Conservation (phyloP, 2,888 invertebrate species). For the Aradus depressus region DNA sequence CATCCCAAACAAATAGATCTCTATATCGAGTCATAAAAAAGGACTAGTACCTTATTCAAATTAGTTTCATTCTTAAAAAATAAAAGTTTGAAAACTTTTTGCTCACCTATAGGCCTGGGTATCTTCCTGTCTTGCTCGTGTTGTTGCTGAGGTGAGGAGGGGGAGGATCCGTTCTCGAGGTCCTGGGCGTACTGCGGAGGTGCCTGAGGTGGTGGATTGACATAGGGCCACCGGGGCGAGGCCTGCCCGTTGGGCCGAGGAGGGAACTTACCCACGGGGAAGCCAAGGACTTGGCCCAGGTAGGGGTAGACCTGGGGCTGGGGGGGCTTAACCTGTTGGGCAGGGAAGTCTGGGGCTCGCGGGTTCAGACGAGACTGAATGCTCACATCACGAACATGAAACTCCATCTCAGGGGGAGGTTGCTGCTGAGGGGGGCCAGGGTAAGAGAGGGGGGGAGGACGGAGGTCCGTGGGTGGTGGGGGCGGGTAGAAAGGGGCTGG, state of each 20-base stretch:
- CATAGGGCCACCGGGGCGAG: slow-evolving; percentile 8
- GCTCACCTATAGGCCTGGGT: slow-evolving; percentile 33
- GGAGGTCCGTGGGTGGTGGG: slow-evolving; percentile 11
- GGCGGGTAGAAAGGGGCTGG: slow-evolving; percentile 30
- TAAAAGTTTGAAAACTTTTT: no score
- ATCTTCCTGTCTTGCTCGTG: slow-evolving; percentile 35
- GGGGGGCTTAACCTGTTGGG: slow-evolving; percentile 37
- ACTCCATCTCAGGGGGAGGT: slow-evolving; percentile 32
- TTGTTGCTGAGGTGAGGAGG: slow-evolving; percentile 26
- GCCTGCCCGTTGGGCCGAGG: slow-evolving; percentile 31
- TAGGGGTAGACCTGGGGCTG: slow-evolving; percentile 22
- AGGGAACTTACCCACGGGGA: slow-evolving; percentile 36
- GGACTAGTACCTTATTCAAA: not conserved
- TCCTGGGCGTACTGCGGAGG: slow-evolving; percentile 40
- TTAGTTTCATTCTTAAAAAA: no score
- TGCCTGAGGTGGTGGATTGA: slow-evolving; percentile 19
- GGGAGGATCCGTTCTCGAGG: slow-evolving; percentile 31
- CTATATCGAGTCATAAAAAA: not conserved
- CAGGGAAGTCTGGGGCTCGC: slow-evolving; percentile 66
- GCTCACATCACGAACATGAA: slow-evolving; percentile 39
- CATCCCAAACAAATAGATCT: not conserved
- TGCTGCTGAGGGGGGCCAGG: slow-evolving; percentile 22
- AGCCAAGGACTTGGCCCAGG: slow-evolving; percentile 25
- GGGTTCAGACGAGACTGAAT: slow-evolving; percentile 60
- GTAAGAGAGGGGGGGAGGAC: not conserved